phyloP scores from a whole-genome alignment of 2,797 vertebrate genomes.

The Pristis pectinata region DNA sequence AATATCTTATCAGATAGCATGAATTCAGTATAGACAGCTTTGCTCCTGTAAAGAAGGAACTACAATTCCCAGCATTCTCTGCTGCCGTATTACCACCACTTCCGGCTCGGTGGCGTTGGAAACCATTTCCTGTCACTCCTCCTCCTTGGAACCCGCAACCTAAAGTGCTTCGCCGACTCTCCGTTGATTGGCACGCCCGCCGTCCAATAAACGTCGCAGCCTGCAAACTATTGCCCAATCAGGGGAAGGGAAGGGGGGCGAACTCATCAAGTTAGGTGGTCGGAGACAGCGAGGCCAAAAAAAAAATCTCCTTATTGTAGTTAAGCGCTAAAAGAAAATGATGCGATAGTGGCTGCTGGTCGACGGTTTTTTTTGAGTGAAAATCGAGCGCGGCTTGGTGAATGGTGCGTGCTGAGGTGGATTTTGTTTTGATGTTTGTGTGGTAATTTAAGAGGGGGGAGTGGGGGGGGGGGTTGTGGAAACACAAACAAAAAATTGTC shows the following conservation, averaged over 20 bases:
- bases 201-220: background rate
- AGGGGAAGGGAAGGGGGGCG: too few relatives aligned
- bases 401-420: background rate
- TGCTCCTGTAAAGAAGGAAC: background rate
- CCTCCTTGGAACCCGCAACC: background rate
- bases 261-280: background rate
- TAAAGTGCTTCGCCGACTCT: background rate
- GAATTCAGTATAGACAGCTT: too few relatives aligned
- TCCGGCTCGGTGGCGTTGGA: background rate
- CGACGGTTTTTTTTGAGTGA: conserved; percentile 14
- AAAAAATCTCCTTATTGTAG: background rate
- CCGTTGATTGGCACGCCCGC: background rate
- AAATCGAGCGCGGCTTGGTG: background rate
- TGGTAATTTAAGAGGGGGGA: background rate
- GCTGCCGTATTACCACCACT: too few relatives aligned
- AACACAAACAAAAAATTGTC: background rate
- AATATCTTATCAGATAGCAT: background rate
- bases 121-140: background rate
- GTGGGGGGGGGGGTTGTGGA: background rate
- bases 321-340: background rate
- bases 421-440: background rate
- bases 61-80: background rate
- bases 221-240: too few relatives aligned
- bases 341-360: background rate
- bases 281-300: background rate